These are phyloP conservation scores for Desoria tigrina DNA, from an alignment of 2,888 invertebrate species.

Conservation along the genomic window DNA sequence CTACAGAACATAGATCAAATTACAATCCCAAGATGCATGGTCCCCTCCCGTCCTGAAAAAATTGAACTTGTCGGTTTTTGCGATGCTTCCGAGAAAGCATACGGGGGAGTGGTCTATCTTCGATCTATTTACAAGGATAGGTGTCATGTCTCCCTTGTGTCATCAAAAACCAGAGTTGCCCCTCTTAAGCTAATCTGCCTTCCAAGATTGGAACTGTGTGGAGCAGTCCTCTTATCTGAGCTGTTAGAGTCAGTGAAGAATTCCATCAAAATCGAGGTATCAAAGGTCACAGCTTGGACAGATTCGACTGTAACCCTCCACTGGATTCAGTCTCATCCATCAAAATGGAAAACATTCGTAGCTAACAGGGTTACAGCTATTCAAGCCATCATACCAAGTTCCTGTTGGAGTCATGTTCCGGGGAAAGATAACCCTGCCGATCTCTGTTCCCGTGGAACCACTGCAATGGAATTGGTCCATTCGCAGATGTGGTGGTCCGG, in stretches of 20 bases:
- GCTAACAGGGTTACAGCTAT: neutral
- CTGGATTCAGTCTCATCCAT: no score
- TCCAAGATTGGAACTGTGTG: slow-evolving; percentile 54
- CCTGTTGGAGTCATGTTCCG: neutral
- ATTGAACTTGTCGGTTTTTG: slow-evolving; percentile 18
- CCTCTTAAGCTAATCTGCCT: slow-evolving; percentile 51
- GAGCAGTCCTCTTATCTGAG: slow-evolving; percentile 51
- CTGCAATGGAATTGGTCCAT: neutral
- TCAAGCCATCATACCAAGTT: neutral
- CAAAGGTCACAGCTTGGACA: slow-evolving; percentile 43
- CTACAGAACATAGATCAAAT: neutral
- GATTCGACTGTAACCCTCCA: slow-evolving; percentile 54
- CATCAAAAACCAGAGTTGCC: no score
- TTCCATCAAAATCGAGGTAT: slow-evolving; percentile 21
- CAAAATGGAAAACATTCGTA: neutral
- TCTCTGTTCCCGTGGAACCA: neutral
- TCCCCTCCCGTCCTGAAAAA: neutral
- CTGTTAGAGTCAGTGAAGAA: slow-evolving; percentile 34
- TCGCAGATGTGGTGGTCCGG: no score
- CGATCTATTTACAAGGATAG: no score
- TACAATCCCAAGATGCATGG: slow-evolving; percentile 7
- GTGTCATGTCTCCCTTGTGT: slow-evolving; percentile 30
- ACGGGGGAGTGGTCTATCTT: no score
- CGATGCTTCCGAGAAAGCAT: no score
- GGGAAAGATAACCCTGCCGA: no score